Conservation (phyloP, 2,797 vertebrate genomes). For the Pygocentrus nattereri region DNA sequence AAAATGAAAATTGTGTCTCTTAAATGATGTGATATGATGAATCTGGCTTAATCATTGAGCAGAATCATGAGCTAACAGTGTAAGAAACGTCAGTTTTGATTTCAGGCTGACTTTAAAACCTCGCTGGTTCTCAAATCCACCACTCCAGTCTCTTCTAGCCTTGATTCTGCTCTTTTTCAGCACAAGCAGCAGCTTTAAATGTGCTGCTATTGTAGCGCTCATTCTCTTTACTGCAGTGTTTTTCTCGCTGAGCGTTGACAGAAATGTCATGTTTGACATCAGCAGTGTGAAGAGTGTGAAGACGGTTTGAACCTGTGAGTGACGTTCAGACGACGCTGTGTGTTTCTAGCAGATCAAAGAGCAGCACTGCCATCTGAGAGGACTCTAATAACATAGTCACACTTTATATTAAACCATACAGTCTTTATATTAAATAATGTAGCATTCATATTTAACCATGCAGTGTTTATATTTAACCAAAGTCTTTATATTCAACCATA, state of each 20-base stretch:
- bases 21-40: too few species aligned
- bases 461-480: too few species aligned
- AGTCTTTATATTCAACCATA: too few species aligned
- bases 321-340: not conserved
- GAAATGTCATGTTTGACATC: constrained; percentile 21
- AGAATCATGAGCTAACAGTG: too few species aligned
- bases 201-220: not conserved
- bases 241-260: not conserved
- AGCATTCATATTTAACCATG: too few species aligned
- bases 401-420: not conserved
- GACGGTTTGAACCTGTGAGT: constrained; percentile 36
- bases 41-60: too few species aligned
- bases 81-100: too few species aligned
- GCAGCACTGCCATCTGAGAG: constrained; percentile 15
- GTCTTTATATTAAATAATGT: too few species aligned
- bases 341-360: constrained; percentile 11
- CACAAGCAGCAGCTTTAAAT: not conserved
- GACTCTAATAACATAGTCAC: constrained; percentile 4
- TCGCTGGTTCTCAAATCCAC: too few species aligned
- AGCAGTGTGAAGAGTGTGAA: constrained; percentile 9
- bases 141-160: too few species aligned
- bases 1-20: too few species aligned
- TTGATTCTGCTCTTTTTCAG: not conserved
- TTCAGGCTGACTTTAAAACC: too few species aligned
- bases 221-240: not conserved